These are phyloP conservation scores for Caerostris darwini DNA, from an alignment of 1,140 invertebrate species.

Conservation along the genomic window DNA sequence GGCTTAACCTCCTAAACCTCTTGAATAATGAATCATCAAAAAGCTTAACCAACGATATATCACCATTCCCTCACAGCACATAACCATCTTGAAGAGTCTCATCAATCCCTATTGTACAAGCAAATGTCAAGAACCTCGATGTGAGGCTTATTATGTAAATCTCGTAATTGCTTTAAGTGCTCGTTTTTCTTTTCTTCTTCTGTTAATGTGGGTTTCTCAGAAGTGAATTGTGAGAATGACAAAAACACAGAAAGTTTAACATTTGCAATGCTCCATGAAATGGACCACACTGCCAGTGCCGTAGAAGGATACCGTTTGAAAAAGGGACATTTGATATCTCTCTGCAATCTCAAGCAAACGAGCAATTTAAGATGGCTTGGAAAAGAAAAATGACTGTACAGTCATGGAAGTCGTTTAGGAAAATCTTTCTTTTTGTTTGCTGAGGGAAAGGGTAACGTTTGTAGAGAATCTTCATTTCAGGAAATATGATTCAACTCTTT, in stretches of 20 bases:
- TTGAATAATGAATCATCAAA: background rate
- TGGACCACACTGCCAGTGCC: background rate
- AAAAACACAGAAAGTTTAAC: background rate
- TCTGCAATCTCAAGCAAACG: background rate
- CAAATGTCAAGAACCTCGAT: background rate
- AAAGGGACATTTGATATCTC: constrained; percentile 4
- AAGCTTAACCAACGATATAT: background rate
- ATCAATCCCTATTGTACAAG: background rate
- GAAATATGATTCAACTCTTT: too few relatives aligned
- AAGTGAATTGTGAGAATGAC: background rate
- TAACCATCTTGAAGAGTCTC: background rate
- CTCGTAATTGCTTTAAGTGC: background rate
- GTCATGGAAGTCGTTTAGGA: background rate
- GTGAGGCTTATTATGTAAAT: background rate
- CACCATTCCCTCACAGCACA: background rate
- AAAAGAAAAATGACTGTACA: background rate
- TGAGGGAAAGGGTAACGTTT: background rate
- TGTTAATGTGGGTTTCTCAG: background rate
- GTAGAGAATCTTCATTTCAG: too few relatives aligned
- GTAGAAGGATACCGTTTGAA: background rate
- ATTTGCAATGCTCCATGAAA: background rate
- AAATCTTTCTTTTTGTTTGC: too few relatives aligned
- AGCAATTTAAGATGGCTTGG: background rate
- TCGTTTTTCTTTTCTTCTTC: background rate
- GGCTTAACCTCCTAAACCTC: background rate